phyloP scores from a whole-genome alignment of 1,140 invertebrate species.

The Conus ventricosus region DNA sequence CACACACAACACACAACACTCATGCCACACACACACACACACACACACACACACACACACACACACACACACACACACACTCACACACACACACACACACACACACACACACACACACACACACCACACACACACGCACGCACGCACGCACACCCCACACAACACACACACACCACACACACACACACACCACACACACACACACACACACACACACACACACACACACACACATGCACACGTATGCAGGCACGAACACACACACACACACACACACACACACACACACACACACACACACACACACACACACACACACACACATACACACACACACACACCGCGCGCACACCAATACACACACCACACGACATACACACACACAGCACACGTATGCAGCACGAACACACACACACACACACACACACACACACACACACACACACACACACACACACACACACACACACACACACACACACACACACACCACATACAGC shows the following conservation, averaged over 20 bases:
- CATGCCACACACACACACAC: too few species aligned
- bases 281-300: too few species aligned
- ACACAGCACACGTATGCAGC: too few species aligned
- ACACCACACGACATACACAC: neutral
- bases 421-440: constrained; percentile 2
- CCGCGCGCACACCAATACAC: neutral
- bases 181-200: neutral
- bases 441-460: neutral
- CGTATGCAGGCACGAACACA: neutral
- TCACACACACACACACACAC: neutral
- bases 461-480: neutral
- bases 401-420: constrained; percentile 4
- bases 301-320: neutral
- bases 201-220: neutral
- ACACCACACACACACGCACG: neutral
- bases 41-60: neutral
- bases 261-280: too few species aligned
- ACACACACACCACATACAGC: too few species aligned
- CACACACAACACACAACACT: neutral
- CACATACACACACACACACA: too few species aligned
- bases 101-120: neutral
- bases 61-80: neutral
- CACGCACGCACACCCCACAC: neutral
- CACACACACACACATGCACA: constrained; percentile 9
- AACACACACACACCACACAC: neutral